phyloP scores from a whole-genome alignment of 2,797 vertebrate species.

The Enoplosus armatus region DNA sequence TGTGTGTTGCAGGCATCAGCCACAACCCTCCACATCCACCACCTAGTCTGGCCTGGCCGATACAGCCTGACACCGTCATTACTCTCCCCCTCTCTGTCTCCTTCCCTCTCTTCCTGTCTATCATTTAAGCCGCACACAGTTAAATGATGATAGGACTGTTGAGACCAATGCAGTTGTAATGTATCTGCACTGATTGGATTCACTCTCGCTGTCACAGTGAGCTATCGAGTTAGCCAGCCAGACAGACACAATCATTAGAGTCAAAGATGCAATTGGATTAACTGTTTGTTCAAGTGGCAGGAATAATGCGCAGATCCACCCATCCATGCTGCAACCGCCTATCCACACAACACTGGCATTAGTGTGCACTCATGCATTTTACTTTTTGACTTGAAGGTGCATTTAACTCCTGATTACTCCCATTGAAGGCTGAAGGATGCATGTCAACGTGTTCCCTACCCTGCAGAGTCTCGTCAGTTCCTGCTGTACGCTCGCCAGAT shows the following conservation, averaged over 20 bases:
- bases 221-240: constrained; percentile 51
- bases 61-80: constrained; percentile 65
- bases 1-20: constrained; percentile 68
- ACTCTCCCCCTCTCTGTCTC: constrained; percentile 39
- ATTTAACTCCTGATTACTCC: constrained; percentile 47
- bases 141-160: constrained; percentile 61
- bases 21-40: constrained; percentile 56
- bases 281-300: constrained; percentile 66
- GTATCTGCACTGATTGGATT: constrained; percentile 66
- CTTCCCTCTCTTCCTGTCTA: constrained; percentile 50
- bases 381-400: constrained; percentile 35
- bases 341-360: constrained; percentile 24
- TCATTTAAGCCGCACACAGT: constrained; percentile 60
- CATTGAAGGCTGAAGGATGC: constrained; percentile 3
- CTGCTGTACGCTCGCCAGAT: constrained; percentile 97
- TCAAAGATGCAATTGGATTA: constrained; percentile 67
- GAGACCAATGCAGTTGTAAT: constrained; percentile 51
- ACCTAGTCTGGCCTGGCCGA: constrained; percentile 47
- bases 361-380: constrained; percentile 39
- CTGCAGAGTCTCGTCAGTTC: constrained; percentile 94
- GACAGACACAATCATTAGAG: constrained; percentile 60
- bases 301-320: constrained; percentile 42
- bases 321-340: constrained; percentile 33
- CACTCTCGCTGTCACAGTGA: constrained; percentile 31
- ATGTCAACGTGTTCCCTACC: constrained; percentile 23